Base-by-base conservation (phyloP, 2,888 invertebrate species). In the Drosophila antonietae region DNA sequence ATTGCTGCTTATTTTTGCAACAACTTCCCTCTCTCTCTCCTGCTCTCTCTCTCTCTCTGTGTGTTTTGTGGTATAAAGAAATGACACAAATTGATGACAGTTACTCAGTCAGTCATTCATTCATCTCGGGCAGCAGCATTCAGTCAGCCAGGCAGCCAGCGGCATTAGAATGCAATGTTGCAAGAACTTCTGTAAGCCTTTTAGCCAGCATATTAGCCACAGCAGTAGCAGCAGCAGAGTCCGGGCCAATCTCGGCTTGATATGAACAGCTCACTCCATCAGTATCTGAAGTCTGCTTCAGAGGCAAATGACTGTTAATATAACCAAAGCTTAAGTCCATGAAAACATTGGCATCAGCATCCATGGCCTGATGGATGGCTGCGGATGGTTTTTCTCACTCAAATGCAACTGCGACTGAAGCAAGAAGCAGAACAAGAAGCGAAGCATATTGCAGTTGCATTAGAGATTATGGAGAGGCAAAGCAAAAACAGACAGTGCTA, bases 21-120 rank as follows among this genome's bases (percentile, higher is more conserved):
- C 49, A 51, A 51, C 49, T 49, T 18, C 49, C 28, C 28, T 6
- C 28, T 1, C 23, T 2, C 12, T 4, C 49, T 6, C 49, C 1
- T 59, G n/a, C 33, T 55, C 53, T 61, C 4, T 3, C 23, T 2
- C 33, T 7, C 9, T 10, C 23, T 14, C 23, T n/a, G 28, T 35
- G 41, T 52, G 49, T 51, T 70, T 61, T 35, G 60, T 59, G 65
- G 60, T 64, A 66, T 64, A 33, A 33, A 78, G 75, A 83, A 86
- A 81, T 86, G 43, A 43, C 78, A 80, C 82, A 83, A 84, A 87
- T 82, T 83, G 87, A 87, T 83, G 84, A 82, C 75, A 82, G 84
- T 78, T 52, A 53, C 75, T 71, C 75, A 62, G 62, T 51, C 74
- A 72, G 4, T 60, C 47, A 64, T 7, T 28, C 28, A 28, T 6